Evolutionary conservation across 2,113 vertebrate genomes (phyloP), one percentile per base, ranked within the genome.

Genomic region (Cygnus buccinator): DNA sequence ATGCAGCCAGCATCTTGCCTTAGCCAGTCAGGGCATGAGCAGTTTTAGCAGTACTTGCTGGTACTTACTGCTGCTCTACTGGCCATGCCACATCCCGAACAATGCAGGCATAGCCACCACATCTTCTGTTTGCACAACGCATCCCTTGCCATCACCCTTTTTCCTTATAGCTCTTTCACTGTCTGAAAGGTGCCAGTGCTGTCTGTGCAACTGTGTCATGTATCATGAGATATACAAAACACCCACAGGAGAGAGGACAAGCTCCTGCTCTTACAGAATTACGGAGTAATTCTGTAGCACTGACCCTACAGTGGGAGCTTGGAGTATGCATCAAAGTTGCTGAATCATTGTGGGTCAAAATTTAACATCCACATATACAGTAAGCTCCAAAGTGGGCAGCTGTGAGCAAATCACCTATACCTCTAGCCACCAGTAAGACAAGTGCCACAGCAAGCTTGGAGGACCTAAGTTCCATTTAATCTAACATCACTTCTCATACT

Each of bases 51-150:
- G 54, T 41, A 58, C 23, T 6, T 29, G 8, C 16, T 78, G 59
- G 55, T 37, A 59, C 23, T 7, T 29, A 7, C 16, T 78, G 59
- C 23, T n/a, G 48, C 67, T 58, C 20, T 4, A 37, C 19, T 50
- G 37, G 6, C 33, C 1, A 0, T 26, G 39, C 31, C 0, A 0
- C 43, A 33, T 43, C n/a, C 46, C 43, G 18, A 13, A 35, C 29
- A 35, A 8, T 22, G 29, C 33, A 20, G n/a, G 26, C 15, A 4
- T 15, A 10, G 54, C 26, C 65, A 63, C 48, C 2, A 0, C 18
- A 65, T 67, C 33, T 37, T 63, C 39, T 87, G 55, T n/a, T n/a
- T 48, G 18, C 55, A 73, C 37, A 50, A 18, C 4, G 20, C 29
- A 44, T 25, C 52, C 7, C 22, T 66, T 61, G 9, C 16, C 7